These are phyloP conservation scores for Microtus pennsylvanicus DNA, from an alignment of 2,113 vertebrate genomes.

Conservation along the genomic window DNA sequence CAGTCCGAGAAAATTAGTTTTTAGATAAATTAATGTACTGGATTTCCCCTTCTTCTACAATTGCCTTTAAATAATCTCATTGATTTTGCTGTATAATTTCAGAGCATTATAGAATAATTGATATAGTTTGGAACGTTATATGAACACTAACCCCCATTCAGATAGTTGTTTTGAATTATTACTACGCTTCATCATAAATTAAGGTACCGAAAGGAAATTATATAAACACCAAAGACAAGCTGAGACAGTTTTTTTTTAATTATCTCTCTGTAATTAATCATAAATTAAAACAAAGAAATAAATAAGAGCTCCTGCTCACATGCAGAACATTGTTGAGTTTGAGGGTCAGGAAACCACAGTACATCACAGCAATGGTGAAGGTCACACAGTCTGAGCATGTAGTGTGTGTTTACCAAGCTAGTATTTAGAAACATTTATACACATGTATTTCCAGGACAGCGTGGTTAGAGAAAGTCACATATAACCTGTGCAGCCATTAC, in stretches of 20 bases:
- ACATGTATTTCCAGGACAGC: slow-evolving; percentile 66
- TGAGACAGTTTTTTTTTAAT: slow-evolving; percentile 68
- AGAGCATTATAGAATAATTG: slow-evolving; percentile 33
- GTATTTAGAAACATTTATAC: slow-evolving; percentile 67
- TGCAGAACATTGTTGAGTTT: background rate
- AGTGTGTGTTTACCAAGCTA: slow-evolving; percentile 43
- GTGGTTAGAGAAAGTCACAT: slow-evolving; percentile 68
- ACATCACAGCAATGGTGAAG: slow-evolving; percentile 15
- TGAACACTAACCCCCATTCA: slow-evolving; percentile 52
- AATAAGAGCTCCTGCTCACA: slow-evolving; percentile 5
- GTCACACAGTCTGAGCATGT: slow-evolving; percentile 51
- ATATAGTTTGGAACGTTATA: slow-evolving; percentile 35
- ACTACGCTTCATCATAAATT: slow-evolving; percentile 58
- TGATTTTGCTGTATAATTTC: slow-evolving; percentile 45
- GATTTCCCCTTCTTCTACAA: slow-evolving; percentile 1
- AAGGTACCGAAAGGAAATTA: slow-evolving; percentile 57
- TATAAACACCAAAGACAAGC: slow-evolving; percentile 61
- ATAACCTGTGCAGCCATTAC: background rate
- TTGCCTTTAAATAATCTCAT: slow-evolving; percentile 50
- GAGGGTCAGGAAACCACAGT: slow-evolving; percentile 58
- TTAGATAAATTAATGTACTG: slow-evolving; percentile 48
- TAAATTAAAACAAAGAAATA: slow-evolving; percentile 57
- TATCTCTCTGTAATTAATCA: slow-evolving; percentile 49
- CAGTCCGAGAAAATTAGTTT: slow-evolving; percentile 14
- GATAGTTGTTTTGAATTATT: slow-evolving; percentile 71